phyloP scores from a whole-genome alignment of 2,888 invertebrate genomes.

The Acrocyrtus sp. region DNA sequence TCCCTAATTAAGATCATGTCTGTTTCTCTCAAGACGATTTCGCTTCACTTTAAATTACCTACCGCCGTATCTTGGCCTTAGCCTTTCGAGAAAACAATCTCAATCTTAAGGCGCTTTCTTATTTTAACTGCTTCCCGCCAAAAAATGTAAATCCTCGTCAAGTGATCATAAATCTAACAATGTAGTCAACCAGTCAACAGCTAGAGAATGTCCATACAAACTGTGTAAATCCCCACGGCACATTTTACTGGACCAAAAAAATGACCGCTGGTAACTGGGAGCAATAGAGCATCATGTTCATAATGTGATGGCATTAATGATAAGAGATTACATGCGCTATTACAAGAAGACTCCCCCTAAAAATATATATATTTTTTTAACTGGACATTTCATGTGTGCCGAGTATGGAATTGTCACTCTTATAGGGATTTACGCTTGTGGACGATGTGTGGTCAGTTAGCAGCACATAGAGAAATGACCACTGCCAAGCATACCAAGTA shows the following conservation, averaged over 20 bases:
- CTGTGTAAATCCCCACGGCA: too few species aligned
- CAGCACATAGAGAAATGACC: slow-evolving; percentile 18
- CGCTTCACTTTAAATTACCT: too few species aligned
- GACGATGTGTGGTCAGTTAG: slow-evolving; percentile 27
- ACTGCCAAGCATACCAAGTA: background rate
- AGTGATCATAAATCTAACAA: slow-evolving; percentile 1
- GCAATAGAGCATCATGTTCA: background rate
- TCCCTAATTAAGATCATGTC: too few species aligned
- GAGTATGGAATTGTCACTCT: slow-evolving; percentile 13
- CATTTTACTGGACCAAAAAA: too few species aligned
- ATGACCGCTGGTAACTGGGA: too few species aligned
- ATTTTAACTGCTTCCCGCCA: too few species aligned
- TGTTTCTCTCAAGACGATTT: too few species aligned
- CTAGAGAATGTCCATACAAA: slow-evolving; percentile 2
- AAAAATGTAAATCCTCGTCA: too few species aligned
- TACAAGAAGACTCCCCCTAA: slow-evolving; percentile 25
- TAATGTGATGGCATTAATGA: slow-evolving; percentile 43
- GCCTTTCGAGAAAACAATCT: too few species aligned
- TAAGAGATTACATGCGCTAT: slow-evolving; percentile 46
- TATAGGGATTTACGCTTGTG: background rate
- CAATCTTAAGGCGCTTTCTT: too few species aligned
- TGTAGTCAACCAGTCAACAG: slow-evolving; percentile 20
- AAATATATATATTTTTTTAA: slow-evolving; percentile 14
- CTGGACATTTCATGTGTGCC: slow-evolving; percentile 6
- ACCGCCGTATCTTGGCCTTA: too few species aligned